Conservation (phyloP, 2,113 vertebrate species). For the Serilophus lunatus region DNA sequence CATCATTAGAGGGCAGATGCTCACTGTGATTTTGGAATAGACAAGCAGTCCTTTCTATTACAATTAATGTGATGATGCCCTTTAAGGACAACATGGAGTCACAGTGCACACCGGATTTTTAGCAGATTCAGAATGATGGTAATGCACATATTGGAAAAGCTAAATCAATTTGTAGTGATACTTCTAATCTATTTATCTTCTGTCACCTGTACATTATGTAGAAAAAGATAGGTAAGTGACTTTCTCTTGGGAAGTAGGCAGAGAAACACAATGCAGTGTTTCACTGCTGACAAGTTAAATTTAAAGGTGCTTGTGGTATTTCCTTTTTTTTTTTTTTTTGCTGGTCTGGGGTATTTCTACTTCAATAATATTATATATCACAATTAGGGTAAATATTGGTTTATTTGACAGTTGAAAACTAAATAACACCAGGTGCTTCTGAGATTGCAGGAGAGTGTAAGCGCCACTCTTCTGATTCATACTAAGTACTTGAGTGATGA, state of each 20-base stretch:
- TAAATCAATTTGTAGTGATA: background rate
- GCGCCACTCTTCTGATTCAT: background rate
- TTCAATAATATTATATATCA: background rate
- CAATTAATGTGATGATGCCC: background rate
- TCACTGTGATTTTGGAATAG: background rate
- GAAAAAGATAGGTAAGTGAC: background rate
- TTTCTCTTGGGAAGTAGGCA: background rate
- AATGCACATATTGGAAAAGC: background rate
- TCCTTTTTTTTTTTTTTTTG: background rate
- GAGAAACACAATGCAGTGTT: background rate
- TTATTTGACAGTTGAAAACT: background rate
- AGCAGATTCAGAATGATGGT: background rate
- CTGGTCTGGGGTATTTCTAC: background rate
- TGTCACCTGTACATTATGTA: background rate
- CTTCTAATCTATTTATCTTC: background rate
- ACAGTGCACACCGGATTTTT: background rate
- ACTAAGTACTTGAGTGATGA: background rate
- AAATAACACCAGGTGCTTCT: background rate
- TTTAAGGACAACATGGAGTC: background rate
- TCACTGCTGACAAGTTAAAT: background rate
- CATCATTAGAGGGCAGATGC: background rate
- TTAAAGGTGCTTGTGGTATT: background rate
- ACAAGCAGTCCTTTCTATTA: background rate
- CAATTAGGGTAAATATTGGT: background rate
- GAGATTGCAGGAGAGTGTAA: background rate